phyloP scores from a whole-genome alignment of 2,888 invertebrate genomes.

The Parnassius apollo region DNA sequence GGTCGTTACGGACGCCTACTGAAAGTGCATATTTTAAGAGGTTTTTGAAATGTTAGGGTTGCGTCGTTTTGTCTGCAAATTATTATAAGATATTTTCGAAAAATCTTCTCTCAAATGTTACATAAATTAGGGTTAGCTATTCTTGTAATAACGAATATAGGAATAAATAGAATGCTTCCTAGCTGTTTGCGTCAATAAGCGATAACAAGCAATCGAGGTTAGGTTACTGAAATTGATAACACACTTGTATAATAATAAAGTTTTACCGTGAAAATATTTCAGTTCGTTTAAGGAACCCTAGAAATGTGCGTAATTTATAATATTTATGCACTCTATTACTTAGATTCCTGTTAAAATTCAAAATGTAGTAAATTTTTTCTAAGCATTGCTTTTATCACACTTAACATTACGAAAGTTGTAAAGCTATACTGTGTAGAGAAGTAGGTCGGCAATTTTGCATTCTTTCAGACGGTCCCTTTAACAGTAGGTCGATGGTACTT shows the following conservation, averaged over 20 bases:
- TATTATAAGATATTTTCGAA: not conserved
- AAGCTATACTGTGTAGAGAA: slow-evolving; percentile 10
- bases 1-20: slow-evolving; percentile 56
- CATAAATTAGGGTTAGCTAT: too few species aligned
- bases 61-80: not conserved
- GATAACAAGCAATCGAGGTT: slow-evolving; percentile 49
- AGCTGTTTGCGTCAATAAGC: slow-evolving; percentile 33
- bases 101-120: too few species aligned
- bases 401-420: not conserved
- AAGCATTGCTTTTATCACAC: too few species aligned
- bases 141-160: not conserved
- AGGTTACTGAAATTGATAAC: slow-evolving; percentile 46
- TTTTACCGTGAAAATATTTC: too few species aligned
- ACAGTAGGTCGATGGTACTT: slow-evolving; percentile 1
- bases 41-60: slow-evolving; percentile 32
- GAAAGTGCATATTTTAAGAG: slow-evolving; percentile 12
- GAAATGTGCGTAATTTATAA: too few species aligned
- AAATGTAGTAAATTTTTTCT: too few species aligned
- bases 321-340: too few species aligned
- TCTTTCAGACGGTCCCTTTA: slow-evolving; percentile 15
- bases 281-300: too few species aligned
- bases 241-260: not conserved
- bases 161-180: slow-evolving; percentile 16
- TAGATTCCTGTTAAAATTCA: too few species aligned
- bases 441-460: slow-evolving; percentile 22